Evolutionary conservation across 2,113 vertebrate genomes (phyloP).

Genomic region (Polypterus senegalus): DNA sequence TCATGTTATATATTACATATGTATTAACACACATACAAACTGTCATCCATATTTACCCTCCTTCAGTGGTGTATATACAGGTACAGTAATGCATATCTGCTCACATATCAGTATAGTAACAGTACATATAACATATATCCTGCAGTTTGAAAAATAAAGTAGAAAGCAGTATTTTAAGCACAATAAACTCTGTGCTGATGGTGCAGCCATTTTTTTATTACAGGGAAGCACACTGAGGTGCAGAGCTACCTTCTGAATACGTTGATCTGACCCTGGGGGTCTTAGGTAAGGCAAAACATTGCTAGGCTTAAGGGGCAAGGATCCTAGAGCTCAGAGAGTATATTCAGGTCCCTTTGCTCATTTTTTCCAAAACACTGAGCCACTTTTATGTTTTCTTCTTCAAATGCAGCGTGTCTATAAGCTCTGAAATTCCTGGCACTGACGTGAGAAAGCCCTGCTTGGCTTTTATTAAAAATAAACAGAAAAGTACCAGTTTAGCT

Average conservation of each 20-base stretch:
- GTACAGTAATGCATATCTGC: too few species aligned
- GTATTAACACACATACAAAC: too few species aligned
- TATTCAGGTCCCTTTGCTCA: not conserved
- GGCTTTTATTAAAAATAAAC: conserved; percentile 32
- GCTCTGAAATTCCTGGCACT: not conserved
- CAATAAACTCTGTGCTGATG: too few species aligned
- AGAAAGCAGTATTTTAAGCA: too few species aligned
- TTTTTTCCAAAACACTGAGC: not conserved
- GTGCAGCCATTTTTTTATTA: conserved; percentile 2
- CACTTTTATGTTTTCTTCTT: not conserved
- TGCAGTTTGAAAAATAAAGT: too few species aligned
- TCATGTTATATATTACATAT: too few species aligned
- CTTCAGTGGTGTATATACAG: too few species aligned
- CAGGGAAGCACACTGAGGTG: not conserved
- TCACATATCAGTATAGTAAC: too few species aligned
- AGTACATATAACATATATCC: too few species aligned
- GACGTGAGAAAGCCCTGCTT: conserved; percentile 15
- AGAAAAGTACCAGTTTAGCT: conserved; percentile 32
- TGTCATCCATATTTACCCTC: too few species aligned
- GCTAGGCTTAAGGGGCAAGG: not conserved
- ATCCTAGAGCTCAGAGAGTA: not conserved
- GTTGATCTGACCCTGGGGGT: not conserved
- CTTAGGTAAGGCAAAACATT: not conserved
- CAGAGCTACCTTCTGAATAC: not conserved
- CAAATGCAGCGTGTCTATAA: conserved; percentile 9